Percentiles rank a stretch among this genome's conserved stretches.
Evolutionary conservation across 2,888 invertebrate species (phyloP).

Genomic region (Mechanitis messenoides): DNA sequence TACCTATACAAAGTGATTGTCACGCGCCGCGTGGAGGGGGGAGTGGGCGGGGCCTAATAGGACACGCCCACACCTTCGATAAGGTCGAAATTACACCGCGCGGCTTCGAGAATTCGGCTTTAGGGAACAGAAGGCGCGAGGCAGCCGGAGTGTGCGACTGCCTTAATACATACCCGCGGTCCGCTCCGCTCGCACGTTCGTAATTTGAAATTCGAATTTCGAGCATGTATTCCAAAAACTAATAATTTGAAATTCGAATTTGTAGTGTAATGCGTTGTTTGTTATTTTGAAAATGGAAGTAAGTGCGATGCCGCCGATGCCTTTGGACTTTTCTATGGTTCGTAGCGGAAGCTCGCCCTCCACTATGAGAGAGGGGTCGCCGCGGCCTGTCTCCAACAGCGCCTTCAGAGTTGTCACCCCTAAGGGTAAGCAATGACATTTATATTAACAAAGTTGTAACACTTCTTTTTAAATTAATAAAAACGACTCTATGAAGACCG

Average conservation of each 20-base stretch:
- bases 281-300: slow-evolving; percentile 73
- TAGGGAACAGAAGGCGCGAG: slow-evolving; percentile 56
- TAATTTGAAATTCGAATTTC: slow-evolving; percentile 30
- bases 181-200: slow-evolving; percentile 64
- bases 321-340: slow-evolving; percentile 81
- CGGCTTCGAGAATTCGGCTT: slow-evolving; percentile 64
- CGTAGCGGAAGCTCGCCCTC: slow-evolving; percentile 60
- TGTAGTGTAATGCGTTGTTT: slow-evolving; percentile 17
- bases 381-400: slow-evolving; percentile 71
- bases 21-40: slow-evolving; percentile 55
- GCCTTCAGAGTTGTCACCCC: slow-evolving; percentile 82
- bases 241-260: slow-evolving; percentile 30
- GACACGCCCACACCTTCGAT: slow-evolving; percentile 67
- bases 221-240: neutral
- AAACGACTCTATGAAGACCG: no score
- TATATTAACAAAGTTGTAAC: no score
- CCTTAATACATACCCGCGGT: slow-evolving; percentile 64
- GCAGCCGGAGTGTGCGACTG: slow-evolving; percentile 51
- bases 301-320: slow-evolving; percentile 79
- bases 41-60: slow-evolving; percentile 45
- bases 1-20: slow-evolving; percentile 77
- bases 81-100: slow-evolving; percentile 71
- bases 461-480: no score
- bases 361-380: slow-evolving; percentile 55
- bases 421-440: slow-evolving; percentile 66